A percentile compares a stretch with the other conserved stretches of the same genome.
Conservation (phyloP, 2,888 invertebrate species). For the Drosophila rubida region DNA sequence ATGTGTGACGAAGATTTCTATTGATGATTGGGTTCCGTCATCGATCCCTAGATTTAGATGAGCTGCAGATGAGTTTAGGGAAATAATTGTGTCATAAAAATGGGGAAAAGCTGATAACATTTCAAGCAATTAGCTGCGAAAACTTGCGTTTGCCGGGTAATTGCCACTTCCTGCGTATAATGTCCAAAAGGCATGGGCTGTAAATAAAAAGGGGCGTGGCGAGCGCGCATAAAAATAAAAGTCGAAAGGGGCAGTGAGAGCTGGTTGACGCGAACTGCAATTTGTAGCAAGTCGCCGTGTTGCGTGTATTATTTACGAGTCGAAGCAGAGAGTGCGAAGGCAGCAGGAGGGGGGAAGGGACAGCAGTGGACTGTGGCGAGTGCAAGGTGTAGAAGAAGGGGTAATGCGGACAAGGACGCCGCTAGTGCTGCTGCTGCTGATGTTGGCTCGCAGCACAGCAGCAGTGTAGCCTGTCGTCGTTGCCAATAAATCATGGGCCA, state of each 20-base stretch:
- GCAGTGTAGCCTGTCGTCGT: slow-evolving; percentile 64
- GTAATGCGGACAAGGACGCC: slow-evolving; percentile 59
- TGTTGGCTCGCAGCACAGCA: slow-evolving; percentile 31
- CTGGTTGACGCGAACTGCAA: slow-evolving; percentile 71
- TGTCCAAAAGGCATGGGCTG: slow-evolving; percentile 25
- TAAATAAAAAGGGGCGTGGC: slow-evolving; percentile 43
- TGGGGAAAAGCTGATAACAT: slow-evolving; percentile 6
- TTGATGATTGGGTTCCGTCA: too few species aligned
- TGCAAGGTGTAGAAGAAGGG: slow-evolving; percentile 17
- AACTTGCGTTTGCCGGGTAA: slow-evolving; percentile 57
- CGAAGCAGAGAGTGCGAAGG: slow-evolving; percentile 1
- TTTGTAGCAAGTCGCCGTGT: slow-evolving; percentile 72
- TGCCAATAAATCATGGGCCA: slow-evolving; percentile 79
- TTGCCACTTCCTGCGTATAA: slow-evolving; percentile 69
- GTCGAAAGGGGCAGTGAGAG: slow-evolving; percentile 10
- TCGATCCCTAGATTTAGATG: not conserved
- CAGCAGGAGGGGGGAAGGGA: not conserved
- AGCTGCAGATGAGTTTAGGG: not conserved
- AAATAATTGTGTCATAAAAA: not conserved
- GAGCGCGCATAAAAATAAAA: slow-evolving; percentile 13
- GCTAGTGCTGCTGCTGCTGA: slow-evolving; percentile 4
- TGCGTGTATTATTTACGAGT: slow-evolving; percentile 78
- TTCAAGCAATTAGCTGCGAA: slow-evolving; percentile 30
- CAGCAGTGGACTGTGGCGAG: too few species aligned
- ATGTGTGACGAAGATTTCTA: too few species aligned